These are phyloP conservation scores for Trachelus troglodyta DNA, from an alignment of 2,888 invertebrate species.

Conservation along the genomic window DNA sequence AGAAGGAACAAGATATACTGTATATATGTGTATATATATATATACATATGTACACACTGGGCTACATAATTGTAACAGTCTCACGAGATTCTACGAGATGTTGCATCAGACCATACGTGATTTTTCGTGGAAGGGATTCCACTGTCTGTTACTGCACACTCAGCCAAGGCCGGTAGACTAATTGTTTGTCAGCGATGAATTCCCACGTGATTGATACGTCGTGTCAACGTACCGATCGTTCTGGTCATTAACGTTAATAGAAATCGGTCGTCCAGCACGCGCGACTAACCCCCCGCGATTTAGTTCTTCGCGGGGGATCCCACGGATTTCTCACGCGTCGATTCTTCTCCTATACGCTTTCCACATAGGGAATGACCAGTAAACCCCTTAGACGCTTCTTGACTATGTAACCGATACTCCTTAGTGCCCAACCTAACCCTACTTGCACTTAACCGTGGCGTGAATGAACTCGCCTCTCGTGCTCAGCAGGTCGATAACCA, in stretches of 20 bases:
- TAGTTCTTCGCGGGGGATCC: not conserved
- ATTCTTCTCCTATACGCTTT: not conserved
- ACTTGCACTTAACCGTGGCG: not conserved
- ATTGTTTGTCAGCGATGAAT: not conserved
- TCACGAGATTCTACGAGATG: slow-evolving; percentile 18
- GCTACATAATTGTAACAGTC: not conserved
- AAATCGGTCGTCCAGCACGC: not conserved
- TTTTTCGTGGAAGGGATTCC: slow-evolving; percentile 8
- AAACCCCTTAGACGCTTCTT: not conserved
- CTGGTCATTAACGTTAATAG: not conserved
- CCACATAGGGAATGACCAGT: not conserved
- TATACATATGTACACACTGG: not conserved
- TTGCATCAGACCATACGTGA: slow-evolving; percentile 17
- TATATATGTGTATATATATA: not conserved
- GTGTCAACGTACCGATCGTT: not conserved
- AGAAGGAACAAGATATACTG: not conserved
- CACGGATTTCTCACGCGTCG: not conserved
- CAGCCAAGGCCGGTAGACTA: not conserved
- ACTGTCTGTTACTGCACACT: not conserved
- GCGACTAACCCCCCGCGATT: not conserved
- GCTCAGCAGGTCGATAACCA: slow-evolving; percentile 6
- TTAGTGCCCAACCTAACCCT: not conserved
- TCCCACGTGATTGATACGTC: not conserved
- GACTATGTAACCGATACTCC: not conserved
- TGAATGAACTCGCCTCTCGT: not conserved